Conservation (phyloP, 2,797 vertebrate species). For the Novumbra hubbsi region DNA sequence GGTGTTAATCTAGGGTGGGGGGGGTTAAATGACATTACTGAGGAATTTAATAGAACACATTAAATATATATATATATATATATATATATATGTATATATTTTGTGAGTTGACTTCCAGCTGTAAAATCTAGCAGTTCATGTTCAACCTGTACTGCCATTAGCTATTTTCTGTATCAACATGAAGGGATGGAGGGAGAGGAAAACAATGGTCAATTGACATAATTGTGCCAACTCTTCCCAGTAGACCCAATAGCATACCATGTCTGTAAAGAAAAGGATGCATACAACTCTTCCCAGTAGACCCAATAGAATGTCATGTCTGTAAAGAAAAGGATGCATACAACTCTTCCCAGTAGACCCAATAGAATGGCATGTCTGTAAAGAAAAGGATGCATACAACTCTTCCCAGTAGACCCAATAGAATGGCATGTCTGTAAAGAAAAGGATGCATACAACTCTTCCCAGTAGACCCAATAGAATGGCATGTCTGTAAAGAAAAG, state of each 20-base stretch:
- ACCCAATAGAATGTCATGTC: not conserved
- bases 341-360: no score
- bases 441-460: not conserved
- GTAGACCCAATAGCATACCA: no score
- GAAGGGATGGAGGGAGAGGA: not conserved
- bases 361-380: not conserved
- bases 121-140: not conserved
- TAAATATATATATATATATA: no score
- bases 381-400: not conserved
- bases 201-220: not conserved
- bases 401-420: not conserved
- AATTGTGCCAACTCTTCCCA: not conserved
- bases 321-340: not conserved
- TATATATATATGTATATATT: no score
- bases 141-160: not conserved
- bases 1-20: constrained; percentile 74
- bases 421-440: no score
- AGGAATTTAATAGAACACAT: not conserved
- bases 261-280: no score
- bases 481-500: not conserved
- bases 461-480: not conserved
- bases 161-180: not conserved
- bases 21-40: not conserved
- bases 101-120: not conserved
- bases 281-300: not conserved